Percentiles rank a stretch among this genome's conserved stretches.
phyloP scores from a whole-genome alignment of 2,888 invertebrate species.

The Macrosiphum euphorbiae region DNA sequence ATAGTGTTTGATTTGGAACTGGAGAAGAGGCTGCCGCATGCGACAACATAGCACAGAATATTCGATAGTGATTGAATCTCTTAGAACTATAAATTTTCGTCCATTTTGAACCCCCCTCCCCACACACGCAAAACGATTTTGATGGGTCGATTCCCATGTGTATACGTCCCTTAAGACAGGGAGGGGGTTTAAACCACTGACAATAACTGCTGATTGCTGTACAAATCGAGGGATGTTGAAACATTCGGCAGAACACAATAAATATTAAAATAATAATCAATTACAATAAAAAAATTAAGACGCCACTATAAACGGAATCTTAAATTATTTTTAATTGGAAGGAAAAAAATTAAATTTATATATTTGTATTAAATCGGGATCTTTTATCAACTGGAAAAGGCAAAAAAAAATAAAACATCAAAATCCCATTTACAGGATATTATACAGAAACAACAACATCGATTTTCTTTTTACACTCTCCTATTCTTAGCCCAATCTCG shows the following conservation, averaged over 20 bases:
- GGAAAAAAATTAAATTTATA: not conserved
- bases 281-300: not conserved
- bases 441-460: not conserved
- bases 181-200: not conserved
- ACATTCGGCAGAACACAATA: not conserved
- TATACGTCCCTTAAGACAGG: not conserved
- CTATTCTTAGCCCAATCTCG: not conserved
- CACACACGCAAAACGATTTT: not conserved
- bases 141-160: slow-evolving; percentile 34
- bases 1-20: slow-evolving; percentile 47
- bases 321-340: not conserved
- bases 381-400: not conserved
- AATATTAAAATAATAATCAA: not conserved
- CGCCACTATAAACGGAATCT: not conserved
- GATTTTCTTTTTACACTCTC: not conserved
- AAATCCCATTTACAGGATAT: not conserved
- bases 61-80: not conserved
- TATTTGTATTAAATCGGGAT: not conserved
- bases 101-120: not conserved
- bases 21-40: slow-evolving; percentile 38
- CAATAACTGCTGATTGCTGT: slow-evolving; percentile 49
- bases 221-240: not conserved
- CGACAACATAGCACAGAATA: slow-evolving; percentile 3
- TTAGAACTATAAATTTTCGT: slow-evolving; percentile 49
- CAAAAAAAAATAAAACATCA: not conserved